Base-by-base conservation (phyloP, 2,113 vertebrate species). In the Petroica traversi region DNA sequence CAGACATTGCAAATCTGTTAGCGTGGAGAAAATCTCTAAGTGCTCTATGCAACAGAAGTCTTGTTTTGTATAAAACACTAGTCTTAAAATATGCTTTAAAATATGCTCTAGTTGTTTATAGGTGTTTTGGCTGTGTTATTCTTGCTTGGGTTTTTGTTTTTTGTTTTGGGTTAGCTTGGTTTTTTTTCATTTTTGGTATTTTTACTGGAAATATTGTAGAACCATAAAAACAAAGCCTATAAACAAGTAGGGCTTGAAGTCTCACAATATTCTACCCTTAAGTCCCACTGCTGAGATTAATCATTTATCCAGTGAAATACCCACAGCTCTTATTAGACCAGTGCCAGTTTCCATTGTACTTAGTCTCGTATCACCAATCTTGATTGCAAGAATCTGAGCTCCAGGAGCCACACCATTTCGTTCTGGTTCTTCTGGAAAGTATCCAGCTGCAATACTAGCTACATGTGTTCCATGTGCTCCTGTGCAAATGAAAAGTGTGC, bases 271-370 rank as follows among this genome's bases (percentile, higher is more conserved):
- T 57, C n/a, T 72, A 72, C 19, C 48, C 2, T 36, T 63, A 59
- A 64, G 16, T 43, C n/a, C 75, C 24, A 41, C 7, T 16, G 8
- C 48, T 68, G 33, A 79, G 14, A 82, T 76, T 18, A 87, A 72
- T 20, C 0, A 3, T 57, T 73, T 57, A 76, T 25, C 82, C 58
- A 40, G 15, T 24, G 11, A 73, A 92, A 90, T 49, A 85, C 97
- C 69, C 98, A 99, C 99, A 93, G 99, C 99, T 88, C 99, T 98
- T 91, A 99, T 99, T 55, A 99, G 99, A 81, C 99, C 99, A 48
- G 99, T 99, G 95, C 99, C 99, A 3, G 99, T 99, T 97, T 99
- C 99, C 99, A 99, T 99, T 64, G 99, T 99, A 97, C 99, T 99
- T 29, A 99, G 97, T 26, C 99, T 98, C 0, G 99, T 99, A 95